phyloP scores from a whole-genome alignment of 2,113 vertebrate genomes.

The zebrafish (Danio rerio) region DNA sequence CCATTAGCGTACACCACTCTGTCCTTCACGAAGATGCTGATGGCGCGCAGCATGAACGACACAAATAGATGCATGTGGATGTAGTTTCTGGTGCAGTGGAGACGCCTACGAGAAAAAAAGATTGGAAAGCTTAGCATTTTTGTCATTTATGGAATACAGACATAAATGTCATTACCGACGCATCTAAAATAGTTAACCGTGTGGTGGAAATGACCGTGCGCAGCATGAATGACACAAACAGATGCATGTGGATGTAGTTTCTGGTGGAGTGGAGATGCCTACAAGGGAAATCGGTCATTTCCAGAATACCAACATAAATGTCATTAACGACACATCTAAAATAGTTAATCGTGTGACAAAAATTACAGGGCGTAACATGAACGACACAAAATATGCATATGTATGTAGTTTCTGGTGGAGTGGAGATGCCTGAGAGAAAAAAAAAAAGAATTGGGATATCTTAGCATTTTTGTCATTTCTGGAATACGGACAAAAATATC shows the following conservation, averaged over 20 bases:
- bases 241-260: slow-evolving; percentile 91
- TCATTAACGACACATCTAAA: too few species aligned
- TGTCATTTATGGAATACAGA: background rate
- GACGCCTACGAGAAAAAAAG: slow-evolving; percentile 72
- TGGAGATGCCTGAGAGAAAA: too few species aligned
- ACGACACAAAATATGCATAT: slow-evolving; percentile 91
- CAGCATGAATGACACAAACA: slow-evolving; percentile 90
- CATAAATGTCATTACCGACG: background rate
- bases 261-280: slow-evolving; percentile 90
- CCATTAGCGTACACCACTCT: slow-evolving; percentile 78
- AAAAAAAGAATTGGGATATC: too few species aligned
- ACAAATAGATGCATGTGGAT: slow-evolving; percentile 91
- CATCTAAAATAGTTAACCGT: background rate
- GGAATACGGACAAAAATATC: background rate
- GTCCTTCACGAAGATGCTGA: slow-evolving; percentile 89
- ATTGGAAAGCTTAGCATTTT: background rate
- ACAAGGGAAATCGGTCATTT: background rate
- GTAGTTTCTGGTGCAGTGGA: slow-evolving; percentile 91
- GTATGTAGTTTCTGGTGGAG: slow-evolving; percentile 87
- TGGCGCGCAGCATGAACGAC: slow-evolving; percentile 88
- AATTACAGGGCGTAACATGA: slow-evolving; percentile 84
- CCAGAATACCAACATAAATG: too few species aligned
- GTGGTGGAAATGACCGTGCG: slow-evolving; percentile 73
- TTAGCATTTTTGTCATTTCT: too few species aligned
- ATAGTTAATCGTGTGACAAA: too few species aligned